phyloP scores from a whole-genome alignment of 2,797 vertebrate genomes.

The Gambusia yucatana region DNA sequence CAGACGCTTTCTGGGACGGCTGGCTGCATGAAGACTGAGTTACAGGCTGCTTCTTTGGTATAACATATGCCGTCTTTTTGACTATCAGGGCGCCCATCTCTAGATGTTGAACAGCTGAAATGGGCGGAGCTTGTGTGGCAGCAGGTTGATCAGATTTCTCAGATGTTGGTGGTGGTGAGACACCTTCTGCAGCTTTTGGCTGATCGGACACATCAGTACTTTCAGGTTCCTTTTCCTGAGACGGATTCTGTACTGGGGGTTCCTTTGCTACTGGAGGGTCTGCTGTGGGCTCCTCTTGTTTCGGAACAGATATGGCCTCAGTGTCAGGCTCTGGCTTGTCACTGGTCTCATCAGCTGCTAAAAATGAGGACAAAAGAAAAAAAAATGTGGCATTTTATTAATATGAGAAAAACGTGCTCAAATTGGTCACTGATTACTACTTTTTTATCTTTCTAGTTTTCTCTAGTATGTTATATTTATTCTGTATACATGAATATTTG shows the following conservation, averaged over 20 bases:
- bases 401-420: constrained; percentile 1
- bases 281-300: constrained; percentile 64
- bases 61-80: constrained; percentile 67
- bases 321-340: constrained; percentile 62
- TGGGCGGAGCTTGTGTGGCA: constrained; percentile 45
- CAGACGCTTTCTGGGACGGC: constrained; percentile 38
- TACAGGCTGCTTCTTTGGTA: constrained; percentile 70
- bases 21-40: constrained; percentile 61
- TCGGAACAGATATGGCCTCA: constrained; percentile 15
- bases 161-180: constrained; percentile 51
- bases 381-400: constrained; percentile 41
- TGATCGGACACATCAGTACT: constrained; percentile 56
- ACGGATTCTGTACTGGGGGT: constrained; percentile 15
- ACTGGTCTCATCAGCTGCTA: constrained; percentile 66
- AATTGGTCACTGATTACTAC: not conserved
- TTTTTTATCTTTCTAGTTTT: not conserved
- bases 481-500: not conserved
- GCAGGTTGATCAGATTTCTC: constrained; percentile 43
- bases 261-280: constrained; percentile 30
- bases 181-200: constrained; percentile 29
- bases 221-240: constrained; percentile 63
- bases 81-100: constrained; percentile 66
- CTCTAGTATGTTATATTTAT: not conserved
- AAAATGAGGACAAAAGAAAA: constrained; percentile 57
- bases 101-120: constrained; percentile 61